Base-by-base conservation (phyloP, 2,797 vertebrate species). In the Ctenopoma multispine region DNA sequence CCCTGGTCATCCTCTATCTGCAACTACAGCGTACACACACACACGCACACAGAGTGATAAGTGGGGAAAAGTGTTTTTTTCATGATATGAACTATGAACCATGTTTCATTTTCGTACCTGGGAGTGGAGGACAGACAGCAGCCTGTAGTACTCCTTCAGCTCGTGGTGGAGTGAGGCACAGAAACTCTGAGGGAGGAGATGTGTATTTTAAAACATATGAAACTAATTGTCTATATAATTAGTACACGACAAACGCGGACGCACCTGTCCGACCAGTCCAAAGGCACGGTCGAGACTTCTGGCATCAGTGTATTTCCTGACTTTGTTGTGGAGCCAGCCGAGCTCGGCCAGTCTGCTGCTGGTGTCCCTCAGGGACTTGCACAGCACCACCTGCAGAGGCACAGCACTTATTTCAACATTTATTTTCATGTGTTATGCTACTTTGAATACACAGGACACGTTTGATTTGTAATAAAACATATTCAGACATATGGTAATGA, bases 281-380 rank as follows among this genome's bases (percentile, higher is more conserved):
- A 99, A 98, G 0, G 97, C 96, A 44, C 96, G 95, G 90, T 99
- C 98, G 9, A 99, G 92, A 76, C 96, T 97, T 71, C 96, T 94
- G 82, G 96, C 96, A 73, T 99, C 97, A 0, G 97, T 97, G 55
- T 98, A 99, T 83, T 97, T 99, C 65, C 97, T 94, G 84, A 99
- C 95, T 94, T 99, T 99, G 89, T 99, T 99, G 91, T 99, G 98
- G 40, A 99, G 91, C 98, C 98, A 99, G 8, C 98, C 98, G 41
- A 99, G 83, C 82, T 99, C 98, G 0, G 97, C 93, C 69, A 99
- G 94, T 46, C 97, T 92, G 54, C 95, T 91, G 84, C 97, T 95
- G 20, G 93, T 97, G 89, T 99, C 98, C 87, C 96, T 91, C 58
- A 99, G 93, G 61, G 98, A 98, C 84, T 95, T 97, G 50, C 94